Base-by-base conservation (phyloP, 2,888 invertebrate species). In the Hirudinaria manillensis region DNA sequence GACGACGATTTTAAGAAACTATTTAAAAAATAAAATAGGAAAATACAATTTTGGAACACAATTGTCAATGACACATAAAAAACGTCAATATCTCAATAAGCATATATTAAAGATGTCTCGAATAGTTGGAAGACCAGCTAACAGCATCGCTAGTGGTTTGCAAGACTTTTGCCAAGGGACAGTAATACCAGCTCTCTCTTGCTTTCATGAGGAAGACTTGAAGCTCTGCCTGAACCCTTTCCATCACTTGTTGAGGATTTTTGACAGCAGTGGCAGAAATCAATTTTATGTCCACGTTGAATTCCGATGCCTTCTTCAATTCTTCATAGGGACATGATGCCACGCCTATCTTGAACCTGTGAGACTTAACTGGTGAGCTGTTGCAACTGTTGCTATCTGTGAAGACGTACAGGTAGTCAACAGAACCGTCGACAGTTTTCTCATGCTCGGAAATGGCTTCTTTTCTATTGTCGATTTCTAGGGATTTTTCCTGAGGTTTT, bases 281-380 rank as follows among this genome's bases (percentile, higher is more conserved):
- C 21, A 75, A 70, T 38, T 70, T 70, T 24, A 75, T 75, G 61
- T 75, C 75, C 13, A 75, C 32, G 27, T 75, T 75, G 75, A 75
- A 75, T 51, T 70, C 38, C 21, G 70, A 70, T 19, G 75, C 75
- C 29, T 51, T 70, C 27, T 75, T 32, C 38, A 75, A n/a, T n/a
- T 75, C 75, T 36, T 75, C 75, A 3, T 56, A 36, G 3, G 75
- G 75, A 71, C 75, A 75, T 36, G n/a, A 45, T n/a, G 71, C 56
- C 70, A 70, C 27, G 38, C 75, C 75, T 24, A 75, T 51, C 32
- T 75, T 75, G n/a, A 75, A 75, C 16, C 75, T 65, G 45, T 75
- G 75, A 19, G 27, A 29, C 61, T 55, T 73, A 32, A 61, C 61
- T 0, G 70, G 70, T 16, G 75, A 75, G 32, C 27, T 61, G 45